These are phyloP conservation scores for Agrypnus murinus DNA, from an alignment of 2,888 invertebrate genomes.

Conservation along the genomic window DNA sequence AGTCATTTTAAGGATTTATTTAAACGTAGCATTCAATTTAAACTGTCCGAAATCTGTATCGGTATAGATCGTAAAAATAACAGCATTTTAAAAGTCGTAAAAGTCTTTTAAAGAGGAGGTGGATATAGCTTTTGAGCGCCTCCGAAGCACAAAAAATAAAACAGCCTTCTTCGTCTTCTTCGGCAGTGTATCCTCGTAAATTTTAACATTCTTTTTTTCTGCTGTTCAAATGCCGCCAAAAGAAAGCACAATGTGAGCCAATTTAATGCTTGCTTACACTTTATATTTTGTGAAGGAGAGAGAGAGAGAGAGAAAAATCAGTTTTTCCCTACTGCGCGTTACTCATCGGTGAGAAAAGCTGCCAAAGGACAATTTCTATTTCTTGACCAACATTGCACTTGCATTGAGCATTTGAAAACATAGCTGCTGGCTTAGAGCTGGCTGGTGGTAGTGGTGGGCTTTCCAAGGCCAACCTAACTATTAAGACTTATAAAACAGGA, in stretches of 20 bases:
- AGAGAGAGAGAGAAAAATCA: too few species aligned
- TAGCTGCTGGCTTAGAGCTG: too few species aligned
- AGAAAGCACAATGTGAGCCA: conserved; percentile 28
- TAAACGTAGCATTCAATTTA: not conserved
- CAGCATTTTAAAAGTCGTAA: conserved; percentile 36
- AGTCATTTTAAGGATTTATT: too few species aligned
- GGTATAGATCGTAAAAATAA: conserved; percentile 34
- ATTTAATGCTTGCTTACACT: conserved; percentile 30
- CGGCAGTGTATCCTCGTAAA: conserved; percentile 31
- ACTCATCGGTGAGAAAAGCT: conserved; percentile 20
- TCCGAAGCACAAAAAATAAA: conserved; percentile 8
- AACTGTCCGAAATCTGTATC: conserved; percentile 16
- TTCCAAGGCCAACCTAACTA: conserved; percentile 24
- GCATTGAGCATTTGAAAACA: conserved; percentile 27
- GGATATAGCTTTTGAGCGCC: conserved; percentile 22
- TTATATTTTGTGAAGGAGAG: conserved; percentile 18
- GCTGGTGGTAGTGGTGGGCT: conserved; percentile 20
- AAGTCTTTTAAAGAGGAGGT: conserved; percentile 34
- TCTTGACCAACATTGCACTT: conserved; percentile 26
- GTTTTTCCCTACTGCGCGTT: conserved; percentile 5
- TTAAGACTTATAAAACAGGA: conserved; percentile 24
- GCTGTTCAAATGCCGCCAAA: conserved; percentile 10
- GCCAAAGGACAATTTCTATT: conserved; percentile 36
- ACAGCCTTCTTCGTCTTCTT: too few species aligned
- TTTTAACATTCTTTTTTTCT: conserved; percentile 18